Percentiles rank a stretch among this genome's conserved stretches.
Conservation (phyloP, 2,888 invertebrate species). For the Scaptomyza flava region DNA sequence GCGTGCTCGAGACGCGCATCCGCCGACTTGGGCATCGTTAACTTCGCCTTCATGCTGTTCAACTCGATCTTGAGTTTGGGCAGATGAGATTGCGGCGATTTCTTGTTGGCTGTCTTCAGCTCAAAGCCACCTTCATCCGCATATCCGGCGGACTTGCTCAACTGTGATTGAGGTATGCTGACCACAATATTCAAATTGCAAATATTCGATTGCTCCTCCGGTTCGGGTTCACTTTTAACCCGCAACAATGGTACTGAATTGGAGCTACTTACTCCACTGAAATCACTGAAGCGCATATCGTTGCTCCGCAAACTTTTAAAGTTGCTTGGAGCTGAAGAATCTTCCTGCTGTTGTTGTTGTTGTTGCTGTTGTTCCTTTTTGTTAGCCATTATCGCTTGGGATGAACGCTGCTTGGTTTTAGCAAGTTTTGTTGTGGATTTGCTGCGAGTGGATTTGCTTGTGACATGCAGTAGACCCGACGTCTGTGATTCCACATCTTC, state of each 20-base stretch:
- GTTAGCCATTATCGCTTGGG: conserved; percentile 35
- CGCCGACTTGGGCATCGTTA: conserved; percentile 80
- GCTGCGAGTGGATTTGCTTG: conserved; percentile 47
- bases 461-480: conserved; percentile 17
- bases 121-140: conserved; percentile 80
- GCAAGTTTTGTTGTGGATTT: conserved; percentile 39
- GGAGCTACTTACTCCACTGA: conserved; percentile 49
- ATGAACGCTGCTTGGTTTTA: conserved; percentile 47
- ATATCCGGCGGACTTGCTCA: conserved; percentile 69
- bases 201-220: conserved; percentile 20
- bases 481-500: conserved; percentile 49
- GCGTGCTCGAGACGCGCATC: conserved; percentile 69
- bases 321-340: conserved; percentile 64
- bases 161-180: conserved; percentile 82
- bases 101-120: conserved; percentile 82
- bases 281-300: conserved; percentile 82
- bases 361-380: conserved; percentile 31
- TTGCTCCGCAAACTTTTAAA: conserved; percentile 84
- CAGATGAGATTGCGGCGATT: conserved; percentile 59
- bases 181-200: conserved; percentile 78
- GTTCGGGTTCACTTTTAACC: conserved; percentile 60
- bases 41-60: conserved; percentile 80
- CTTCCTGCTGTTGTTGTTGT: conserved; percentile 13
- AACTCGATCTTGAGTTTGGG: conserved; percentile 83
- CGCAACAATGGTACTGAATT: conserved; percentile 49